Base-by-base conservation (phyloP, 2,113 vertebrate genomes). In the Setophaga coronata region DNA sequence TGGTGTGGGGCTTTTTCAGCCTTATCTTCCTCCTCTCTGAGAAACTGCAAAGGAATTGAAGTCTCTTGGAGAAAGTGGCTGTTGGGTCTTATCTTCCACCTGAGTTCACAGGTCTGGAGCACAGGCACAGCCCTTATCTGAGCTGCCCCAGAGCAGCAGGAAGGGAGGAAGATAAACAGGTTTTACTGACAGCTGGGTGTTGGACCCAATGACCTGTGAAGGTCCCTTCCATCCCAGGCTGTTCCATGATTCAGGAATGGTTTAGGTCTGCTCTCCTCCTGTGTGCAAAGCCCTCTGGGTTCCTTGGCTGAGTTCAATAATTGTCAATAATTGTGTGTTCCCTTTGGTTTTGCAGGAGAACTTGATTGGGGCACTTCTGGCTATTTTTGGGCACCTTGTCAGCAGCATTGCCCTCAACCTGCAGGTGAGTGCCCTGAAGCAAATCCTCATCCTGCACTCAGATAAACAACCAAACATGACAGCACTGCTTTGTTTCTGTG, bases 401-500 rank as follows among this genome's bases (percentile, higher is more conserved):
- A 98, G 99, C 98, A 99, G 99, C 97, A 99, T 99, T 93, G 99
- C 99, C 1, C 98, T 99, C 78, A 99, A 98, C 95, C 98, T 99
- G 57, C 99, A 99, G 99, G 99, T 99, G 92, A 90, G 97, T 87
- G 47, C 69, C 50, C 21, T 6, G 76, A 43, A 60, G 65, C 45
- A 83, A 78, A 76, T 4, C 16, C 3, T 53, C 34, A 12, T 16
- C 82, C 54, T 73, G 71, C 53, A 4, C 2, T 51, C 7, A 42
- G 7, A 51, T 18, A 36, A 34, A 1, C 33, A 14, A 3, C 2
- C 34, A 1, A 11, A 9, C 13, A 2, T 3, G 4, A 7, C 53
- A 12, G 12, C n/a, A 11, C 19, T 58, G 40, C 48, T 57, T 5
- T 43, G 8, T 16, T 7, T 61, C 57, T 90, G 2, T 78, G 87